Conservation (phyloP, 2,888 invertebrate genomes). For the Nudaria mundana region DNA sequence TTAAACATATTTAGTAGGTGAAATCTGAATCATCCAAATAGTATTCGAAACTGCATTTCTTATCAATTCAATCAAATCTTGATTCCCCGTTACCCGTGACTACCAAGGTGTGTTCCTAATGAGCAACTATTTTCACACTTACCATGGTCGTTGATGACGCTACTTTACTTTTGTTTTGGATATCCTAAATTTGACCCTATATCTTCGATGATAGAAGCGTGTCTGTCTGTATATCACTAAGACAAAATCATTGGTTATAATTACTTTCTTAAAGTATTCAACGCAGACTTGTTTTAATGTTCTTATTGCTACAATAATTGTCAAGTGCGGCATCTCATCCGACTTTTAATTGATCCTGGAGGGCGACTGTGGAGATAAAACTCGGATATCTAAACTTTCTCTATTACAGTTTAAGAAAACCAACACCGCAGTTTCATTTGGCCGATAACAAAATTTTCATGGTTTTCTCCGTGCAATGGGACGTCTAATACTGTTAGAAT, state of each 20-base stretch:
- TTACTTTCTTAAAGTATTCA: slow-evolving; percentile 38
- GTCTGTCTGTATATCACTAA: too few relatives aligned
- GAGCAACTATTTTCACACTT: too few relatives aligned
- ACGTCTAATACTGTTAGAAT: slow-evolving; percentile 45
- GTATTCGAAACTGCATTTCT: too few relatives aligned
- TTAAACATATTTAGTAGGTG: too few relatives aligned
- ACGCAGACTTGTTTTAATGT: slow-evolving; percentile 44
- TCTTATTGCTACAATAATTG: slow-evolving; percentile 75
- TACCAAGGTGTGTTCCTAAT: too few relatives aligned
- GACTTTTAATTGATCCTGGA: slow-evolving; percentile 82
- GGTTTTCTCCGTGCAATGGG: slow-evolving; percentile 46
- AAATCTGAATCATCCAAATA: too few relatives aligned
- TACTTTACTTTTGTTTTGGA: not conserved
- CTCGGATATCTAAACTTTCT: slow-evolving; percentile 76
- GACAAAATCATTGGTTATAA: slow-evolving; percentile 39
- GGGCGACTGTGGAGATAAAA: slow-evolving; percentile 76
- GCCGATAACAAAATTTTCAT: slow-evolving; percentile 73
- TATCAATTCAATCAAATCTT: too few relatives aligned
- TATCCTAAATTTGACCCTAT: too few relatives aligned
- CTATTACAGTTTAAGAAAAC: slow-evolving; percentile 80
- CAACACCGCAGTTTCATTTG: slow-evolving; percentile 59
- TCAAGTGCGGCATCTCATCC: slow-evolving; percentile 57
- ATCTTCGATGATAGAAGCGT: too few relatives aligned
- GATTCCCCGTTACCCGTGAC: too few relatives aligned
- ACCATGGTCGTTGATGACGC: too few relatives aligned